These are phyloP conservation scores for Pyrgus malvae DNA, from an alignment of 2,888 invertebrate genomes.

Conservation along the genomic window DNA sequence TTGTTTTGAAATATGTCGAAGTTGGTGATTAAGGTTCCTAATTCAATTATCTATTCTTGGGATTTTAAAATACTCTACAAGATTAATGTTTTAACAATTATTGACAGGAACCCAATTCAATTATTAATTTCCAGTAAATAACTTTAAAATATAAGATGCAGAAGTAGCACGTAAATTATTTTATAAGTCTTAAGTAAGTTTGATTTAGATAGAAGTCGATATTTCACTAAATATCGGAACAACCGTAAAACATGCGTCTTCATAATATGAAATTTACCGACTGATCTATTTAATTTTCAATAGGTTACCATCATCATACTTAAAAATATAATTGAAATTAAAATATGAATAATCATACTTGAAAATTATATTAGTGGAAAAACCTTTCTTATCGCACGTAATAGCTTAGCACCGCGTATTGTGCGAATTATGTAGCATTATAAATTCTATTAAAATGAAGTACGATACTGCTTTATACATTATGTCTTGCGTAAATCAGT, in stretches of 20 bases:
- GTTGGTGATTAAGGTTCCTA: conserved; percentile 79
- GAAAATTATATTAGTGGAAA: conserved; percentile 1
- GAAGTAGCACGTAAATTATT: conserved; percentile 21
- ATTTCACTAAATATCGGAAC: conserved; percentile 15
- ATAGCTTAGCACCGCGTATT: conserved; percentile 16
- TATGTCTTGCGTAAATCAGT: conserved; percentile 24
- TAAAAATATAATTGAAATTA: conserved; percentile 2
- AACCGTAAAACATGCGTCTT: conserved; percentile 20
- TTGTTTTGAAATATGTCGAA: conserved; percentile 71
- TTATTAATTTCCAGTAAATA: neutral
- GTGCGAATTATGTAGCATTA: conserved; percentile 16
- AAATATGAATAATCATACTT: conserved; percentile 6
- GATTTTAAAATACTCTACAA: neutral
- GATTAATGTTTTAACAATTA: neutral
- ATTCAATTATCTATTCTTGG: conserved; percentile 31
- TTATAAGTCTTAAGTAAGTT: conserved; percentile 21
- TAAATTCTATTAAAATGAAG: neutral
- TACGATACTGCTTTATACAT: conserved; percentile 11
- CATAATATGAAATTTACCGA: conserved; percentile 14
- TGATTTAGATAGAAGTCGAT: conserved; percentile 2
- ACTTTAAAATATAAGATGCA: conserved; percentile 21
- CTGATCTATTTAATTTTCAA: conserved; percentile 19
- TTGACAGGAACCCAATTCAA: conserved; percentile 13
- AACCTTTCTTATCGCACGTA: conserved; percentile 12
- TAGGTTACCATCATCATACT: conserved; percentile 10